Evolutionary conservation across 2,113 vertebrate species (phyloP).

Genomic region (Macroglossus sobrinus): DNA sequence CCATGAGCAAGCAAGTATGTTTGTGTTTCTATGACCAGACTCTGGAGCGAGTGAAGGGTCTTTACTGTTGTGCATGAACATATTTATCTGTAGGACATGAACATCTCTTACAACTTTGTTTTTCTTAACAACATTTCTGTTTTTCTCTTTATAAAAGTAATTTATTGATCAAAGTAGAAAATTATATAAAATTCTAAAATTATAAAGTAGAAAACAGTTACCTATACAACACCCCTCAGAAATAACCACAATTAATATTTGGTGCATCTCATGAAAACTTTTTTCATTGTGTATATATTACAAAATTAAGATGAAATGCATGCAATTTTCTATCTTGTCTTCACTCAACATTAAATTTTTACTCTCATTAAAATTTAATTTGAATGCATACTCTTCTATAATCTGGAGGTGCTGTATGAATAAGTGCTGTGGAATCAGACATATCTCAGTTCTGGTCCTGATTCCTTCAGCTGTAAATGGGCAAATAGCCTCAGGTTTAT

Average conservation of each 20-base stretch:
- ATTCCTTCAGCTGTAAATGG: neutral
- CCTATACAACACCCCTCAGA: neutral
- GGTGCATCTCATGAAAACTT: neutral
- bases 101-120: neutral
- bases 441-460: neutral
- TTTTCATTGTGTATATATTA: neutral
- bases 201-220: constrained; percentile 21
- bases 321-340: constrained; percentile 19
- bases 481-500: neutral
- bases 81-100: neutral
- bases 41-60: neutral
- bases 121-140: neutral
- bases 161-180: neutral
- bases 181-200: neutral
- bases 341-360: constrained; percentile 42
- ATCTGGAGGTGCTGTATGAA: neutral
- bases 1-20: neutral
- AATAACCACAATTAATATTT: constrained; percentile 39
- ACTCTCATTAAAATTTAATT: constrained; percentile 35
- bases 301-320: constrained; percentile 30
- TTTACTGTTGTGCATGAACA: neutral
- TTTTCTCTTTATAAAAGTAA: neutral
- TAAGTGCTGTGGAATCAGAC: neutral
- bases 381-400: neutral
- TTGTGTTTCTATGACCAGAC: neutral